Base-by-base conservation (phyloP, 1,140 invertebrate species). In the Acromyrmex charruanus region DNA sequence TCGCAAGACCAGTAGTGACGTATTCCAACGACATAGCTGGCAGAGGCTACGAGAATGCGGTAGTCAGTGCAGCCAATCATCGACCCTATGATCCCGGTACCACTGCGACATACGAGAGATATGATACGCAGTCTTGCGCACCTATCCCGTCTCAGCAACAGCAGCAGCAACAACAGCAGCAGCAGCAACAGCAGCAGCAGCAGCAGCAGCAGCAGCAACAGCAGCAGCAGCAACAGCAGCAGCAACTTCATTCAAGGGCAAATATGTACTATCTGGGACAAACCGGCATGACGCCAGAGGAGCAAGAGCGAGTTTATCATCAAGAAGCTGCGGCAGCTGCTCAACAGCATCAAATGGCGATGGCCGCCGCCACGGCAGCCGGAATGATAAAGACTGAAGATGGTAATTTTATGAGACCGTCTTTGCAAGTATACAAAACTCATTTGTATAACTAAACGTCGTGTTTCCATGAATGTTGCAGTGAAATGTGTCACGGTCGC, bases 401-500 rank as follows among this genome's bases (percentile, higher is more conserved):
- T 86, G 95, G 94, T 95, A 87, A 92, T 55, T 68, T 66, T 25
- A 39, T 61, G 21, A 79, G 65, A 79, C 28, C 14, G 18, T 66
- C 14, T 65, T 61, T 14, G 10, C 63, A 14, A 21, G 10, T 55
- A n/a, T 79, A 4, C 21, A n/a, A 85, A 35, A 85, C 10, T 85
- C 31, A 10, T 14, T 21, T 21, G 31, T 77, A 44, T 44, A 39
- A 25, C 59, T 66, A 31, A 85, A 66, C 21, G 49, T 66, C 6
- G 12, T n/a, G 35, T 77, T 21, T 65, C 49, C 44, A 7, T 66
- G 25, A 21, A 84, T 66, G 95, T 98, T 89, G 97, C 97, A 90
- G 98, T 98, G 86, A 98, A 98, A 96, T 97, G 97, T 93, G 97
- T 98, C 92, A 97, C 97, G 51, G 97, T 97, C 28, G 97, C 97